Evolutionary conservation across 2,797 vertebrate genomes (phyloP), one percentile per base, ranked within the genome.

Genomic region (Anniella stebbinsi): DNA sequence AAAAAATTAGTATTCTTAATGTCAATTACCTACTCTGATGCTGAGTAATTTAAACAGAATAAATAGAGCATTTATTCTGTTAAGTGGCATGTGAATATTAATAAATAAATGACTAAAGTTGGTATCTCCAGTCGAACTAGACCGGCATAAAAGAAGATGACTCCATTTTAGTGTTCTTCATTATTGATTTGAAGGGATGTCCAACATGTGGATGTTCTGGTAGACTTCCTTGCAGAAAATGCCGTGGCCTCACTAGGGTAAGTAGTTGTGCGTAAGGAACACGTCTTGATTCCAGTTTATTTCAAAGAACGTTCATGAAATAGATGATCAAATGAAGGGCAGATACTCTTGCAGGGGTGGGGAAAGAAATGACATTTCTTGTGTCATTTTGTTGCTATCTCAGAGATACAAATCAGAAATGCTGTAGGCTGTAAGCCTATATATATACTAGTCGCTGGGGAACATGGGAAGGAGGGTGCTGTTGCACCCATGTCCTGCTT

Each of bases 181-280:
- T 33, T 36, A 45, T 84, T 76, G 51, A 23, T 84, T 89, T 77
- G 63, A 84, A 89, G 88, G 88, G 28, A 38, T 89, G 88, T 30
- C 60, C 73, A 6, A n/a, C 28, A 15, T 89, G 88, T 84, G 75
- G 73, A 36, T 54, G n/a, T 17, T 54, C 41, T 21, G 88, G 88
- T 4, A 89, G 82, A n/a, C 6, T 25, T 21, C 18, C 45, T 48
- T 89, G 88, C 36, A 30, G 4, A 13, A 36, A 54, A 30, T 89
- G 88, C 73, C 23, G 48, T 17, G 28, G 82, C 3, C 15, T 21
- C 23, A 54, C 45, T 7, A 84, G 25, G 73, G 88, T 89, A 70
- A 77, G 88, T 67, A 84, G 33, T 51, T 89, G 57, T 66, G 38
- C 13, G 25, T 30, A 80, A 87, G 33, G 28, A 23, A 54, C 15